phyloP scores from a whole-genome alignment of 2,888 invertebrate genomes.

The Augochlorella aurata region DNA sequence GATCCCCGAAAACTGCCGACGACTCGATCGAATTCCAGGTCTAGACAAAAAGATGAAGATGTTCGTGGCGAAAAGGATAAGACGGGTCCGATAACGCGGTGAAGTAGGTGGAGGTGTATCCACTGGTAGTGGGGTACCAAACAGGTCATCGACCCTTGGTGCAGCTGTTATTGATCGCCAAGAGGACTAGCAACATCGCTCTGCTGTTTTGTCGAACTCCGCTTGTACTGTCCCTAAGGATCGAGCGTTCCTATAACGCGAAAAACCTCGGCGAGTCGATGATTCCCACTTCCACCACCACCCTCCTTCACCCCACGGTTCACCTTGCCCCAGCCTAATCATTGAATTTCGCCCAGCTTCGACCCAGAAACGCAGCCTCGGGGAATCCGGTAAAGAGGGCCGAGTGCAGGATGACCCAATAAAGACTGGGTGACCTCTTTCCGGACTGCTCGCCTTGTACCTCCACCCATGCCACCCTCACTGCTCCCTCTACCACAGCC shows the following conservation, averaged over 20 bases:
- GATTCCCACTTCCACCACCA: not conserved
- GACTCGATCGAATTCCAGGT: not conserved
- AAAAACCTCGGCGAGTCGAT: not conserved
- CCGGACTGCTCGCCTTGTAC: conserved; percentile 15
- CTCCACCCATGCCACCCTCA: not conserved
- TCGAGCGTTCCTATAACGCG: conserved; percentile 19
- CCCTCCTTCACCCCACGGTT: not conserved
- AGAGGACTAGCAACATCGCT: conserved; percentile 77
- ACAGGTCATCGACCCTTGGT: conserved; percentile 77
- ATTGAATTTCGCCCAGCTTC: conserved; percentile 25
- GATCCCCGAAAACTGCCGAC: not conserved
- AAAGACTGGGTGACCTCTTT: conserved; percentile 63
- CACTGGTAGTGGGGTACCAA: conserved; percentile 66
- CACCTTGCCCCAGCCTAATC: conserved; percentile 19
- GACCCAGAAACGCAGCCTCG: conserved; percentile 43
- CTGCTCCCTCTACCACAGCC: not conserved
- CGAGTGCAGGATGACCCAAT: conserved; percentile 53
- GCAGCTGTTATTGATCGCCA: conserved; percentile 81
- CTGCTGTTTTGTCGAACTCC: conserved; percentile 64
- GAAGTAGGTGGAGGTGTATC: conserved; percentile 57
- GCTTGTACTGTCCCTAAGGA: conserved; percentile 72
- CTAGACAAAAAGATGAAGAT: conserved; percentile 11
- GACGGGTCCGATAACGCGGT: conserved; percentile 34
- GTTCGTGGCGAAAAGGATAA: conserved; percentile 32
- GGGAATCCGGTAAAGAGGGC: conserved; percentile 42